These are phyloP conservation scores for Lepidothrix coronata DNA, from an alignment of 2,113 vertebrate species.

Conservation along the genomic window DNA sequence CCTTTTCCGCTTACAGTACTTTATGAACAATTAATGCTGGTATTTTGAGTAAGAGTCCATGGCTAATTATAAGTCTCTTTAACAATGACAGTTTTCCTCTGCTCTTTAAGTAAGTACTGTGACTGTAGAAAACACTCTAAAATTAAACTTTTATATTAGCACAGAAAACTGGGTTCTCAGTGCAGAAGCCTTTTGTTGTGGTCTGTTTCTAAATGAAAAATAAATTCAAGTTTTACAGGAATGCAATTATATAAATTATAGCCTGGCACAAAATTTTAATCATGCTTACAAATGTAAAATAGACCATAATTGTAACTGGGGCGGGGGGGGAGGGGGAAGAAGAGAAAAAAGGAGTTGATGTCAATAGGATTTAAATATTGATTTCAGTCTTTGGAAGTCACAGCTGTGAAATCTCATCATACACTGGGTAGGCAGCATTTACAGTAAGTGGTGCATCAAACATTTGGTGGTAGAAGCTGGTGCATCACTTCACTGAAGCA, in stretches of 20 bases:
- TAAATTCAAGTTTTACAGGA: constrained; percentile 40
- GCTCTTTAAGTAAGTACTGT: background rate
- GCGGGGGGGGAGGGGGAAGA: too few species aligned
- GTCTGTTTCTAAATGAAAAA: constrained; percentile 31
- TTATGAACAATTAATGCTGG: constrained; percentile 33
- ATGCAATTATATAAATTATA: constrained; percentile 42
- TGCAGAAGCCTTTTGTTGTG: constrained; percentile 9
- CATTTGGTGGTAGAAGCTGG: background rate
- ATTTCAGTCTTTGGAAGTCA: background rate
- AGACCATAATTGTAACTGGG: background rate
- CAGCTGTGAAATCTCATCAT: background rate
- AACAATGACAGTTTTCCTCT: constrained; percentile 7
- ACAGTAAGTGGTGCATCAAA: background rate
- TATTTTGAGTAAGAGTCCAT: background rate
- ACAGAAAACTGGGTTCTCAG: background rate
- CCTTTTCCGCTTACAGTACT: constrained; percentile 25
- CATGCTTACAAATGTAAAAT: background rate
- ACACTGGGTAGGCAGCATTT: background rate
- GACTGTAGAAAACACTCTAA: background rate
- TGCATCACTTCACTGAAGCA: background rate
- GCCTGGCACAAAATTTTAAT: background rate
- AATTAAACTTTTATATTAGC: constrained; percentile 1
- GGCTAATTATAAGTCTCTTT: constrained; percentile 21
- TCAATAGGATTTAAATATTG: background rate
- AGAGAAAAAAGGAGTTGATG: background rate